Evolutionary conservation across 2,113 vertebrate genomes (phyloP).

Genomic region (Petroica traversi): DNA sequence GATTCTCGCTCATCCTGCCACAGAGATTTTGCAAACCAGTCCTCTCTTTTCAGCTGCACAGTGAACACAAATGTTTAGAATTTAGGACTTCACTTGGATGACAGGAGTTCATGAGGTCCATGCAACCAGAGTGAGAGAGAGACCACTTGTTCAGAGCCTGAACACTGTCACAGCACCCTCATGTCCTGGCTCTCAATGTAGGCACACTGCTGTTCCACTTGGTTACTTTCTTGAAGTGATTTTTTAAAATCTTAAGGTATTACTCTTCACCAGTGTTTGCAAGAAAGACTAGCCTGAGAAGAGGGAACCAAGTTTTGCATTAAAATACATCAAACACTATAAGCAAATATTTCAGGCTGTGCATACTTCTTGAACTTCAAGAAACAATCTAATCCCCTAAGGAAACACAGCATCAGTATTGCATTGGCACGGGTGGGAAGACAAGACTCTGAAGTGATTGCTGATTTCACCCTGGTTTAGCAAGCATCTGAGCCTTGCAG

Average conservation of each 20-base stretch:
- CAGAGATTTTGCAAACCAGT: background rate
- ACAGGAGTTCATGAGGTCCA: background rate
- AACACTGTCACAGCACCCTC: background rate
- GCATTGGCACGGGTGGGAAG: background rate
- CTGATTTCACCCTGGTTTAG: background rate
- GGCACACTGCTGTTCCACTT: background rate
- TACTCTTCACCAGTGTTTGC: background rate
- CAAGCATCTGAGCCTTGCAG: background rate
- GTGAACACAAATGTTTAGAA: background rate
- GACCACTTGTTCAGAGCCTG: background rate
- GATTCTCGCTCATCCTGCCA: background rate
- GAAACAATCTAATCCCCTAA: background rate
- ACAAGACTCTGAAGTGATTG: background rate
- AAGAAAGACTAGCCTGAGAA: background rate
- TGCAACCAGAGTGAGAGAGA: background rate
- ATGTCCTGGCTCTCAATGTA: background rate
- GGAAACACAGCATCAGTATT: background rate
- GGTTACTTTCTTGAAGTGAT: accelerated
- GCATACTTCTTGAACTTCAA: background rate
- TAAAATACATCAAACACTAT: background rate
- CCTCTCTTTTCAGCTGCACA: background rate
- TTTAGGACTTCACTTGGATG: background rate
- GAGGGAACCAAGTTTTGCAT: background rate
- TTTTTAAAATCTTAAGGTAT: background rate
- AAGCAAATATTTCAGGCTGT: background rate